phyloP scores from a whole-genome alignment of 53 echinoderm and acorn worm genomes.

The Echinometra lucunter region DNA sequence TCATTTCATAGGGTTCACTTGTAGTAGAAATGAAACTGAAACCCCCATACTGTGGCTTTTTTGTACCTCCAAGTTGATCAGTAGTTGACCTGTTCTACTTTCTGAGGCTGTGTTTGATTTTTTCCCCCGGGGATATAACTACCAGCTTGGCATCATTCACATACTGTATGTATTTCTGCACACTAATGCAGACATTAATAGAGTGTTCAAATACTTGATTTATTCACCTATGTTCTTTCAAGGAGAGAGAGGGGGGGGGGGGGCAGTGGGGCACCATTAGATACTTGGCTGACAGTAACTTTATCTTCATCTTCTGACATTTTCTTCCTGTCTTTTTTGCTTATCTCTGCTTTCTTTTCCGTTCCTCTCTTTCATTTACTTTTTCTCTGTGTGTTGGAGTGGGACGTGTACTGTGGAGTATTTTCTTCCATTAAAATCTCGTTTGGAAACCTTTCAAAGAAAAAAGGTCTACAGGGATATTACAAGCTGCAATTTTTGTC shows the following conservation, averaged over 20 bases:
- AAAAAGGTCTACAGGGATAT: too few relatives aligned
- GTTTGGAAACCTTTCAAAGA: too few relatives aligned
- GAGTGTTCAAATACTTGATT: neutral
- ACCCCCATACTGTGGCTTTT: neutral
- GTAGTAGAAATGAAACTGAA: neutral
- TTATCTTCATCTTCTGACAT: neutral
- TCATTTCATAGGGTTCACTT: neutral
- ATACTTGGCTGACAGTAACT: neutral
- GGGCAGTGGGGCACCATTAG: neutral
- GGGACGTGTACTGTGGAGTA: too few relatives aligned
- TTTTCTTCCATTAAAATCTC: too few relatives aligned
- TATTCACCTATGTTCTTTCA: neutral
- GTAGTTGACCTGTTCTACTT: neutral
- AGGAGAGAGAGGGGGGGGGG: neutral
- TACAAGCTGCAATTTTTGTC: too few relatives aligned
- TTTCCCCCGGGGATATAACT: neutral
- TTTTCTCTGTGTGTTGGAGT: too few relatives aligned
- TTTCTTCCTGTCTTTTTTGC: too few relatives aligned
- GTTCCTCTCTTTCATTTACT: too few relatives aligned
- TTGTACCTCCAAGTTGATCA: neutral
- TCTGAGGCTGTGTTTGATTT: neutral
- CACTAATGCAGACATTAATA: neutral
- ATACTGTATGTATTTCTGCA: neutral
- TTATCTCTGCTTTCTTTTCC: neutral
- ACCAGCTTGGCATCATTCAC: neutral